Conservation (phyloP, 2,888 invertebrate genomes). For the Julus scanicus region DNA sequence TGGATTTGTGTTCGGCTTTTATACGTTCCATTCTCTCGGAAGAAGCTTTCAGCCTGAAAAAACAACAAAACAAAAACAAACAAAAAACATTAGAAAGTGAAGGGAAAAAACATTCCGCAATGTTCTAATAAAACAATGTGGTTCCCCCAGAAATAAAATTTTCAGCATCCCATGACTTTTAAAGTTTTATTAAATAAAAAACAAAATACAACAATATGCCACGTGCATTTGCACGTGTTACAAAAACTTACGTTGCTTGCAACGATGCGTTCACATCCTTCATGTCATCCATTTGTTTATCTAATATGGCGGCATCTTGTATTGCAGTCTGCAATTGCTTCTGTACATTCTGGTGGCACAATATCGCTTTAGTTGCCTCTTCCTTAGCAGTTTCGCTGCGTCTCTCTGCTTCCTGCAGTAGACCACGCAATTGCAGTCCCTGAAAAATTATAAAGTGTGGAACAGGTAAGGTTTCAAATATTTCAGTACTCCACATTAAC, state of each 20-base stretch:
- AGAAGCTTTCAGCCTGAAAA: slow-evolving; percentile 20
- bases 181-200: too few relatives aligned
- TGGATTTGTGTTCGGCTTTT: slow-evolving; percentile 38
- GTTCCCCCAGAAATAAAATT: neutral
- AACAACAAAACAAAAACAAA: neutral
- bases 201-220: too few relatives aligned
- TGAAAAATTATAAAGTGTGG: neutral
- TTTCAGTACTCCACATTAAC: neutral
- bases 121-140: neutral
- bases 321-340: slow-evolving; percentile 31
- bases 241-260: neutral
- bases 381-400: slow-evolving; percentile 56
- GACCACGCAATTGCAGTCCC: slow-evolving; percentile 52
- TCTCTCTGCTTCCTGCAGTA: slow-evolving; percentile 54
- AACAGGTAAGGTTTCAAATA: neutral
- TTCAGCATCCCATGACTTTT: too few relatives aligned
- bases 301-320: slow-evolving; percentile 6
- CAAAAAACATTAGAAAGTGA: neutral
- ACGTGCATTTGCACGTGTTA: too few relatives aligned
- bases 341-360: slow-evolving; percentile 44
- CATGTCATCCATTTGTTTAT: slow-evolving; percentile 47
- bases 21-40: slow-evolving; percentile 9
- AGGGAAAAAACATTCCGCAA: neutral
- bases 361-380: slow-evolving; percentile 51
- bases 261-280: slow-evolving; percentile 30